Base-by-base conservation (phyloP, 2,888 invertebrate genomes). In the Spatulosminthurus flaviceps region DNA sequence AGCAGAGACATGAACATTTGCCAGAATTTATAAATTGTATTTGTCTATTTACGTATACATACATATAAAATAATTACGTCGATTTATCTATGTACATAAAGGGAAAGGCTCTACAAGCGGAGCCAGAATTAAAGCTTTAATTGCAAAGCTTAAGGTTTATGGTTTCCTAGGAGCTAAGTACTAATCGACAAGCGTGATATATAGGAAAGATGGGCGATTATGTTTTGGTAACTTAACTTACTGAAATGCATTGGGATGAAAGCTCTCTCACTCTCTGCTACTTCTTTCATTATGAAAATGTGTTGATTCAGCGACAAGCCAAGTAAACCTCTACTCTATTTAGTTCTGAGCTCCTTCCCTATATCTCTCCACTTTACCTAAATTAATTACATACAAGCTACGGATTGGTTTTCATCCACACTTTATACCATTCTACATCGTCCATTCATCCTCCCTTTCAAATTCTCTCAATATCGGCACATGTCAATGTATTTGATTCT, bases 361-460 rank as follows among this genome's bases (percentile, higher is more conserved):
- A 51, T 51, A n/a, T n/a, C n/a, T n/a, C 51, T 51, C 51, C 51
- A 51, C 16, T 51, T n/a, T 51, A n/a, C 51, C 51, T 51, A 51
- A 51, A 51, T 51, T 51, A 51, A 51, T 51, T 51, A 51, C 51
- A 16, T 51, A 51, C 51, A 13, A n/a, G 16, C 51, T 51, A n/a
- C n/a, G 9, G 16, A 51, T 51, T 51, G 51, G 19, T 51, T 51
- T 51, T n/a, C 51, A 51, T 51, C 51, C 51, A 34, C n/a, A n/a
- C n/a, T n/a, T n/a, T n/a, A 34, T 34, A 9, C 34, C 4, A n/a
- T n/a, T n/a, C 34, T 34, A 4, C 34, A 9, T 34, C 34, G 16
- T 51, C 51, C 51, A 51, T 51, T 51, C 16, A 2, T n/a, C 51
- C 51, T n/a, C 13, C 41, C 41, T 9, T 41, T 41, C 41, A 41